These are phyloP conservation scores for Harpegnathos saltator DNA, from an alignment of 1,140 invertebrate genomes.

Conservation along the genomic window DNA sequence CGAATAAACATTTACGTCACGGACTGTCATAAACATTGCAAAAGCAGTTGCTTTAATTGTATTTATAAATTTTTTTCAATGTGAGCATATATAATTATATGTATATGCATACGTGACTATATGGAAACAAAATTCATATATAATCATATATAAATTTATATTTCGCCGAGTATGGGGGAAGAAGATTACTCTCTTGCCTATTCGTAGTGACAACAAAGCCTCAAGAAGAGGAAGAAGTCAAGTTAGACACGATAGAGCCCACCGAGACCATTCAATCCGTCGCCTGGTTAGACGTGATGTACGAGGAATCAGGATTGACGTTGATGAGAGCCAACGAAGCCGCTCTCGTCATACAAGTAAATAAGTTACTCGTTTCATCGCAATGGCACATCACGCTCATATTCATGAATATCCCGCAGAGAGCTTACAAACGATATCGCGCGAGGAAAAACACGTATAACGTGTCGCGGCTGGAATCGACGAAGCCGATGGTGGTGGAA, in stretches of 20 bases:
- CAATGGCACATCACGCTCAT: conserved; percentile 2
- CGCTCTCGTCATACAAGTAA: conserved; percentile 82
- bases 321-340: conserved; percentile 78
- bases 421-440: conserved; percentile 69
- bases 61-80: too few relatives aligned
- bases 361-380: background rate
- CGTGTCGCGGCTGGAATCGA: conserved; percentile 38
- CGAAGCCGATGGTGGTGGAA: conserved; percentile 58
- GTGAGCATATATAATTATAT: too few relatives aligned
- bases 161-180: too few relatives aligned
- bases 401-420: conserved; percentile 36
- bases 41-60: too few relatives aligned
- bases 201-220: conserved; percentile 3
- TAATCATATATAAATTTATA: too few relatives aligned
- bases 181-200: background rate
- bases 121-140: too few relatives aligned
- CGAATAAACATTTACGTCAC: too few relatives aligned
- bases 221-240: conserved; percentile 50
- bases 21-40: too few relatives aligned
- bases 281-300: conserved; percentile 78
- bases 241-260: conserved; percentile 55
- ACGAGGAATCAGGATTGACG: conserved; percentile 77
- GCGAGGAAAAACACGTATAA: conserved; percentile 23
- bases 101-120: too few relatives aligned
- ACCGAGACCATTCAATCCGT: conserved; percentile 73